These are phyloP conservation scores for Cygnus atratus DNA, from an alignment of 2,113 vertebrate genomes.

Conservation along the genomic window DNA sequence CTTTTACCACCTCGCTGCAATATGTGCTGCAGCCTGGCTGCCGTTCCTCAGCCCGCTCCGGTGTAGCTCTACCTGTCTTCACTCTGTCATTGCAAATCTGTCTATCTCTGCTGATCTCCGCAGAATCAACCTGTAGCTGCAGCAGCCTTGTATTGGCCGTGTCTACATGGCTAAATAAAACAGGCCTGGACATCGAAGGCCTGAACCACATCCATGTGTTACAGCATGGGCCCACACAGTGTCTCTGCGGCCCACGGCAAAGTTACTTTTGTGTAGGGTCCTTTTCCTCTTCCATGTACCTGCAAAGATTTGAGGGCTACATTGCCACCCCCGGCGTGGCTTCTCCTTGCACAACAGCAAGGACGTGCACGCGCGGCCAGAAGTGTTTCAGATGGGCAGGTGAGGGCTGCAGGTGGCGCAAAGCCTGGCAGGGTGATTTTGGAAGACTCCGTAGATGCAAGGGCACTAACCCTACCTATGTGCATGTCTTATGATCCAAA, in stretches of 20 bases:
- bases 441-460: background rate
- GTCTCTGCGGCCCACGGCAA: background rate
- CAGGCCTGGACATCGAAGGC: background rate
- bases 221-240: background rate
- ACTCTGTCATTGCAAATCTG: background rate
- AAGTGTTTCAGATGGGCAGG: background rate
- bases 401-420: background rate
- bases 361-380: no score
- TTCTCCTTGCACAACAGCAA: background rate
- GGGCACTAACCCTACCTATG: rapidly evolving
- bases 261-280: background rate
- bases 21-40: background rate
- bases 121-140: rapidly evolving
- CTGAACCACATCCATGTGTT: background rate
- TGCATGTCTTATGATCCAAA: background rate
- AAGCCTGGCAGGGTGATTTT: background rate
- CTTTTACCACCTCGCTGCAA: background rate
- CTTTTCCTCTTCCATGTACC: background rate
- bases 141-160: background rate
- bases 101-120: background rate
- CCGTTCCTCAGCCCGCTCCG: background rate
- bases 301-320: background rate
- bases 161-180: background rate
- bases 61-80: background rate
- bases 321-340: rapidly evolving